Evolutionary conservation across 2,888 invertebrate species (phyloP), one percentile per base, ranked within the genome.

Genomic region (Chironomus tentans): DNA sequence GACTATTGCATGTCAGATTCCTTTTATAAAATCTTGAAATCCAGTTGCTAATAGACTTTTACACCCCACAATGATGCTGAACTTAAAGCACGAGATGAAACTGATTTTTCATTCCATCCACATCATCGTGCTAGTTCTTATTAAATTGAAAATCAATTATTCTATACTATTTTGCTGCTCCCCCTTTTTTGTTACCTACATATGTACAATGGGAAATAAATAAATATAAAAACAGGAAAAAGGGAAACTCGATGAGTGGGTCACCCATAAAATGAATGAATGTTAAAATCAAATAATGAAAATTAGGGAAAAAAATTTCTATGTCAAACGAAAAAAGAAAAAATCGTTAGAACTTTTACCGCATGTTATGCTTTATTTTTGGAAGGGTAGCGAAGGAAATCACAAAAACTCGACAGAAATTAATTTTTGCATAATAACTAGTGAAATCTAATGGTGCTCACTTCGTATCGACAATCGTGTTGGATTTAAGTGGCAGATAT

Each of bases 61-160:
- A 24, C 24, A 65, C 24, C 65, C 24, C 65, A 12, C 6, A 13
- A 24, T 56, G 56, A 56, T 15, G 18, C 18, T 56, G n/a, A 56
- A 56, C n/a, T 18, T 56, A 56, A 56, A 56, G 56, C 56, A 4
- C 18, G 22, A 65, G 65, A 65, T n/a, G 13, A 65, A 46, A 70
- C 21, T 70, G 50, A 71, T 56, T 71, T 56, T 21, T 10, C 13
- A 70, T 70, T 71, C 71, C n/a, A 6, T 15, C n/a, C 61, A 71
- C 71, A 61, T 71, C 50, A n/a, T 65, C 21, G 65, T 65, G 24
- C 65, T 12, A 22, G n/a, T 56, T 21, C 24, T 28, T 47, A n/a
- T 46, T 46, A 70, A 38, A 72, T 72, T 15, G 62, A 72, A 72
- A 72, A 72, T 71, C 72, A 72, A 72, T 72, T 72, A 72, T 61